Conservation (phyloP, 2,888 invertebrate genomes). For the Lacanobia oleracea region DNA sequence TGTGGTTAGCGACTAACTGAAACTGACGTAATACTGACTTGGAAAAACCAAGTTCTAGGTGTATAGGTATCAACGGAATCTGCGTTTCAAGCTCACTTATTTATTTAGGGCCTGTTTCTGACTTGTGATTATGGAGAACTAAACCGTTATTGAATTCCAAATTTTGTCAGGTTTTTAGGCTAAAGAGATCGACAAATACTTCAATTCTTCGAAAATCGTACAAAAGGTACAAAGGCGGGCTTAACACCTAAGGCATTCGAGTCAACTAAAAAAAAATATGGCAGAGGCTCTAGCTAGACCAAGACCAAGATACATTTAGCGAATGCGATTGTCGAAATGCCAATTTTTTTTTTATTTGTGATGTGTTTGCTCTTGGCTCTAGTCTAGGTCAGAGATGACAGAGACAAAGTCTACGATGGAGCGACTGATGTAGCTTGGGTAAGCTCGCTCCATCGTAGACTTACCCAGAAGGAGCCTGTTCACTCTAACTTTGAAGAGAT, state of each 20-base stretch:
- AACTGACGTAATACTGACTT: background rate
- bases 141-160: background rate
- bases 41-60: background rate
- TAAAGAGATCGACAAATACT: background rate
- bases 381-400: too few relatives aligned
- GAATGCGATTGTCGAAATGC: too few relatives aligned
- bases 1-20: constrained; percentile 4
- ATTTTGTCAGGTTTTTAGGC: background rate
- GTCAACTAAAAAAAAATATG: too few relatives aligned
- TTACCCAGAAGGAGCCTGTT: too few relatives aligned
- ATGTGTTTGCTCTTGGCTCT: too few relatives aligned
- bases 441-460: too few relatives aligned
- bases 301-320: too few relatives aligned
- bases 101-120: background rate
- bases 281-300: too few relatives aligned
- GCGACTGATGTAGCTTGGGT: too few relatives aligned
- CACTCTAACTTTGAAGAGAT: too few relatives aligned
- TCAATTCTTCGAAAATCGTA: background rate
- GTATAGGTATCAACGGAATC: background rate
- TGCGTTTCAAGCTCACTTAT: background rate
- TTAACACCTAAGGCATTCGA: background rate
- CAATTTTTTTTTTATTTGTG: too few relatives aligned
- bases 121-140: background rate
- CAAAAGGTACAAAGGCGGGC: background rate
- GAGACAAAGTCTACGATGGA: too few relatives aligned